Evolutionary conservation across 2,888 invertebrate species (phyloP).

Genomic region (Diplolepis rosae): DNA sequence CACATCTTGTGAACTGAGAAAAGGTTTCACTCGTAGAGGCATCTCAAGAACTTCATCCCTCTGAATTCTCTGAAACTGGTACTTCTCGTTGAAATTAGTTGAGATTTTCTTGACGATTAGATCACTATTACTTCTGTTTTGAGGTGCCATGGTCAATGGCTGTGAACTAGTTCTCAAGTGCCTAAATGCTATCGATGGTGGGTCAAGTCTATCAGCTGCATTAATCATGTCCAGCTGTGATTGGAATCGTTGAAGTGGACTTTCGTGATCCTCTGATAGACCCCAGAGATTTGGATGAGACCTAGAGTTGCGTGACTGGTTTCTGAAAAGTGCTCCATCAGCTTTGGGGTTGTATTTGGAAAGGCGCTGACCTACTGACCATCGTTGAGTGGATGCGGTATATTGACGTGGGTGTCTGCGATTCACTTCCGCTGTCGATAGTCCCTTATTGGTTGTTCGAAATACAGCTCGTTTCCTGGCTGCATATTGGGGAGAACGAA

Average conservation of each 20-base stretch:
- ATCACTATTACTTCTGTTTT: constrained; percentile 52
- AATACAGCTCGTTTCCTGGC: constrained; percentile 62
- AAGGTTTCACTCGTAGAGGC: constrained; percentile 68
- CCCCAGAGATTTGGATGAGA: constrained; percentile 69
- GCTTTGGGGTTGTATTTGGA: constrained; percentile 57
- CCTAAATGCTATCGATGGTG: constrained; percentile 26
- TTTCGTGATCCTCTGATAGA: constrained; percentile 51
- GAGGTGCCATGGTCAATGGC: constrained; percentile 55
- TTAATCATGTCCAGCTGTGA: constrained; percentile 61
- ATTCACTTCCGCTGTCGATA: background rate
- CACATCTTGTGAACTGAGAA: constrained; percentile 70
- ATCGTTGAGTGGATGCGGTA: background rate
- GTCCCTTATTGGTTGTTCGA: constrained; percentile 38
- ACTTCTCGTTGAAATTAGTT: background rate
- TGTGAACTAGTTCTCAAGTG: constrained; percentile 68
- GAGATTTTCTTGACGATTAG: background rate
- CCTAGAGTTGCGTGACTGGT: constrained; percentile 68
- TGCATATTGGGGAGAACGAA: constrained; percentile 65
- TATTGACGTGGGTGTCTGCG: background rate
- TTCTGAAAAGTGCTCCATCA: constrained; percentile 61
- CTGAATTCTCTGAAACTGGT: constrained; percentile 7
- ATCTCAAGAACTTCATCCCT: constrained; percentile 11
- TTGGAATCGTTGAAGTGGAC: constrained; percentile 57
- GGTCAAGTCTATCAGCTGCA: constrained; percentile 39
- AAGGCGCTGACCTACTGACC: constrained; percentile 35